These are phyloP conservation scores for Agapornis roseicollis DNA, from an alignment of 2,113 vertebrate genomes.

Conservation along the genomic window DNA sequence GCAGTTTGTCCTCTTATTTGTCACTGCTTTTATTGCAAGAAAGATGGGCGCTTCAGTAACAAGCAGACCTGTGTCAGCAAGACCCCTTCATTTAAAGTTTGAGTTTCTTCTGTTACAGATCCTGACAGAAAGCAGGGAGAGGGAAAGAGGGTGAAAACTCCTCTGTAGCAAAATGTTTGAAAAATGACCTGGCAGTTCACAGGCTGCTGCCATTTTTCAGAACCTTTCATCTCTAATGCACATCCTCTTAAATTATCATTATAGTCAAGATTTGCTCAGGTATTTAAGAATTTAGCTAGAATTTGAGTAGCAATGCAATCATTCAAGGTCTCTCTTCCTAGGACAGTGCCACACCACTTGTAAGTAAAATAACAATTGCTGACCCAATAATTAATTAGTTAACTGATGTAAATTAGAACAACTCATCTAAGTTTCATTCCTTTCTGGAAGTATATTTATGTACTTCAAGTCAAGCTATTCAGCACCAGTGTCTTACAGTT, in stretches of 20 bases:
- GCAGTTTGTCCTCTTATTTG: not conserved
- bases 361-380: not conserved
- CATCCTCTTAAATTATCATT: not conserved
- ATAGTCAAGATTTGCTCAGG: not conserved
- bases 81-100: not conserved
- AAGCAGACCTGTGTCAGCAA: not conserved
- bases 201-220: not conserved
- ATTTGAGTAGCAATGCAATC: not conserved
- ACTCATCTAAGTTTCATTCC: not conserved
- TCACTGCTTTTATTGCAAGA: not conserved
- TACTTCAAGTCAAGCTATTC: not conserved
- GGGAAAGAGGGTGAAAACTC: not conserved
- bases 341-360: not conserved
- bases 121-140: not conserved
- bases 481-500: not conserved
- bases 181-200: not conserved
- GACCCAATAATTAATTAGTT: not conserved
- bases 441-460: not conserved
- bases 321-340: not conserved
- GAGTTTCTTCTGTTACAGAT: not conserved
- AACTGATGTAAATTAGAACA: not conserved
- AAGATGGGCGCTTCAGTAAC: not conserved
- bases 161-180: not conserved
- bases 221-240: not conserved
- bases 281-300: not conserved